Evolutionary conservation across 2,113 vertebrate species (phyloP), one percentile per base, ranked within the genome.

Genomic region (Glaucomys volans): DNA sequence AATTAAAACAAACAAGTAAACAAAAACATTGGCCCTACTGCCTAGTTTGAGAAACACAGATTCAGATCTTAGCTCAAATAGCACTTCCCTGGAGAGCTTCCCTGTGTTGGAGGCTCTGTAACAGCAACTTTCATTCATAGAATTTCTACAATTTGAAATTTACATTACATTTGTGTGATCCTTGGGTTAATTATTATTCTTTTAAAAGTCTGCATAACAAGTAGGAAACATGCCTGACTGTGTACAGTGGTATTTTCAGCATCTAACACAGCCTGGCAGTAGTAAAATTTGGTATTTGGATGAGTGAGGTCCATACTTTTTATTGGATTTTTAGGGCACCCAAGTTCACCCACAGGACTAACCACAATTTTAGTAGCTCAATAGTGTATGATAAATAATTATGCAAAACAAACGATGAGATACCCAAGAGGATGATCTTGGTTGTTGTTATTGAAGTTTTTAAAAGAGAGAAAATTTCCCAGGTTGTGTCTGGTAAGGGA

Each of bases 181-280:
- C 12, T 52, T 40, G 40, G 16, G 62, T 72, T 50, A 42, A 13
- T 20, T 9, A 11, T 13, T n/a, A 44, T 5, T 62, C n/a, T 92
- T 4, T 0, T 16, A 0, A 30, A 62, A 79, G 35, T 26, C 30
- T n/a, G 10, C n/a, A 0, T n/a, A 5, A 18, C 30, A 28, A 35
- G 8, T n/a, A 42, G 50, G 24, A 22, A 11, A 30, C 22, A 2
- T 20, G 1, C 85, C 13, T 44, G 18, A 32, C 74, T 42, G 26
- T 37, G 26, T 17, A 16, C 35, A 54, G 0, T 18, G 0, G 16
- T 59, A 1, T 72, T 74, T 32, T 50, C 44, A 79, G 84, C 37
- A 4, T n/a, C 62, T 12, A 67, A 54, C 64, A 40, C 69, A 59
- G 20, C 28, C 87, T 74, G 42, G 24, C 16, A 35, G 35, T 20